These are phyloP conservation scores for Onychomys arenicola DNA, from an alignment of 2,797 vertebrate species.

Conservation along the genomic window DNA sequence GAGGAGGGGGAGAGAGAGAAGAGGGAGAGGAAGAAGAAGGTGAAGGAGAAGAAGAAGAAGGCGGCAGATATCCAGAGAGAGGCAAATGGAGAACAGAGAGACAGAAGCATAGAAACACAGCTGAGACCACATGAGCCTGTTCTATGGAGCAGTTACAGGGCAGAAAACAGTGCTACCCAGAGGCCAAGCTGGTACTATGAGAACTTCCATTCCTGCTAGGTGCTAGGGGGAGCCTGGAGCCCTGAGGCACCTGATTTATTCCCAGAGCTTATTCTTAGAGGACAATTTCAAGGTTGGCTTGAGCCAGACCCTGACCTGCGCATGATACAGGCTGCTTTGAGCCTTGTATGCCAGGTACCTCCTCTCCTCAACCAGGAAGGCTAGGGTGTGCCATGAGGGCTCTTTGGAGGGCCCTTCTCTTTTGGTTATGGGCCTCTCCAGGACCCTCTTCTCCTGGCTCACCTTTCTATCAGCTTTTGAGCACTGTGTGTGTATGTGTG, in stretches of 20 bases:
- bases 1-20: neutral
- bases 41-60: neutral
- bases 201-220: neutral
- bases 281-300: neutral
- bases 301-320: neutral
- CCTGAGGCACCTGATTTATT: neutral
- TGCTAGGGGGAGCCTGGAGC: neutral
- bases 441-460: too few relatives aligned
- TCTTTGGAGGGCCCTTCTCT: neutral
- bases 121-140: neutral
- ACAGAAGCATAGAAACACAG: neutral
- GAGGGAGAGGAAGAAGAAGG: too few relatives aligned
- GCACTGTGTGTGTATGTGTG: neutral
- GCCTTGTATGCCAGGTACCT: neutral
- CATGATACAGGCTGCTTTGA: neutral
- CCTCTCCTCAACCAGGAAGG: neutral
- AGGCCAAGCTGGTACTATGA: neutral
- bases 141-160: conserved; percentile 42
- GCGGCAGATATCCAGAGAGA: neutral
- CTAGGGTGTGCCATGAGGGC: neutral
- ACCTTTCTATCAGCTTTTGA: neutral
- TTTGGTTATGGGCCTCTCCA: neutral
- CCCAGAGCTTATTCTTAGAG: neutral
- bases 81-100: neutral
- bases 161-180: neutral